These are phyloP conservation scores for Odontocerum albicorne DNA, from an alignment of 2,888 invertebrate genomes.

Conservation along the genomic window DNA sequence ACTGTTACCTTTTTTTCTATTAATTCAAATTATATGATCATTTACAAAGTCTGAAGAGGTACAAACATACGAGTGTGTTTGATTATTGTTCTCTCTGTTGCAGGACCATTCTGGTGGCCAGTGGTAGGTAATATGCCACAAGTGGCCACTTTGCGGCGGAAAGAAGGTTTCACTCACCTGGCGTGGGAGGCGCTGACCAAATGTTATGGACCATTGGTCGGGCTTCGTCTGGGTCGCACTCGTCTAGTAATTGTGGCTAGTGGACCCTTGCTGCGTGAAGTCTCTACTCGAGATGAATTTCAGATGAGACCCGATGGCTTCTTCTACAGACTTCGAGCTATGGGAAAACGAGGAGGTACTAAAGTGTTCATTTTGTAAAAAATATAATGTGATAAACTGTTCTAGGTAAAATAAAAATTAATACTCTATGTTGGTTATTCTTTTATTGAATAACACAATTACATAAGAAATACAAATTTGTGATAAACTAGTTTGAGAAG, in stretches of 20 bases:
- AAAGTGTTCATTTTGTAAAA: background rate
- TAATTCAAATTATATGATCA: too few relatives aligned
- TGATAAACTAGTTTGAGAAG: background rate
- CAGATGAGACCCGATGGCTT: slow-evolving; percentile 73
- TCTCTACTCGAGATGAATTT: slow-evolving; percentile 63
- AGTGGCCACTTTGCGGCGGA: slow-evolving; percentile 43
- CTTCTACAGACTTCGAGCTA: slow-evolving; percentile 66
- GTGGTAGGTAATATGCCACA: slow-evolving; percentile 54
- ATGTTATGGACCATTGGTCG: slow-evolving; percentile 65
- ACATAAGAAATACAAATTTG: too few relatives aligned
- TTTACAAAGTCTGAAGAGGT: too few relatives aligned
- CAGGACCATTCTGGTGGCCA: slow-evolving; percentile 61
- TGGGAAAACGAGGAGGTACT: slow-evolving; percentile 66
- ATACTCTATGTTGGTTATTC: too few relatives aligned
- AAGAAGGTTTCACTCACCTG: slow-evolving; percentile 55
- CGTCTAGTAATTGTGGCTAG: slow-evolving; percentile 64
- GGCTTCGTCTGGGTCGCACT: slow-evolving; percentile 65
- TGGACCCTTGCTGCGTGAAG: slow-evolving; percentile 61
- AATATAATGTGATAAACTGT: slow-evolving; percentile 1
- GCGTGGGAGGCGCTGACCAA: slow-evolving; percentile 61
- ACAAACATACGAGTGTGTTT: too few relatives aligned
- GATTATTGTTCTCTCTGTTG: too few relatives aligned
- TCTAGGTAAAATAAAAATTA: background rate
- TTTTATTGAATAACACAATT: too few relatives aligned
- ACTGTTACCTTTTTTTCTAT: too few relatives aligned